A percentile compares a stretch with the other conserved stretches of the same genome.
Conservation (phyloP, 2,888 invertebrate species). For the Drosophila cognata region DNA sequence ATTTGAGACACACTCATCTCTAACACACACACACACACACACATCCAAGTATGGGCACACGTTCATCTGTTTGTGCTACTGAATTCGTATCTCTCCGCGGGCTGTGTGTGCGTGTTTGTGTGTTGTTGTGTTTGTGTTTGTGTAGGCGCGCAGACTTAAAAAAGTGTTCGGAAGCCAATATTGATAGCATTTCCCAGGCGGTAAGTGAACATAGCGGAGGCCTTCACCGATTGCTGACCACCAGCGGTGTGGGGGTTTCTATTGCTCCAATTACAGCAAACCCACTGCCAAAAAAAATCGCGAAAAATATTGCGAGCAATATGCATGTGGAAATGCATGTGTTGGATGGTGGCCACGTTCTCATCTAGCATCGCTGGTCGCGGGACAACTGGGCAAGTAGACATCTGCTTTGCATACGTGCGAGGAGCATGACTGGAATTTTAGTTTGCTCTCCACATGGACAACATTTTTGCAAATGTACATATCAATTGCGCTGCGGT, state of each 20-base stretch:
- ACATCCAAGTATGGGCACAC: background rate
- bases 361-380: conserved; percentile 23
- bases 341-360: conserved; percentile 16
- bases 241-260: conserved; percentile 30
- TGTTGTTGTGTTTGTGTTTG: conserved; percentile 6
- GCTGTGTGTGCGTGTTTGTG: background rate
- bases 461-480: conserved; percentile 22
- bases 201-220: conserved; percentile 17
- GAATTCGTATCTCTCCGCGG: conserved; percentile 3
- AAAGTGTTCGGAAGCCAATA: conserved; percentile 71
- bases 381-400: conserved; percentile 13
- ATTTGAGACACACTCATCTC: conserved; percentile 12
- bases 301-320: conserved; percentile 16
- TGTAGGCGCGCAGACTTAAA: conserved; percentile 55
- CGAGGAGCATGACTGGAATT: conserved; percentile 33
- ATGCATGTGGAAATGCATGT: conserved; percentile 45
- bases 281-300: conserved; percentile 2
- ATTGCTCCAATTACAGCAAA: conserved; percentile 67
- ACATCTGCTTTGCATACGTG: conserved; percentile 25
- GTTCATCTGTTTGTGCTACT: conserved; percentile 1
- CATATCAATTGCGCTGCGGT: conserved; percentile 58
- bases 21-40: conserved; percentile 1
- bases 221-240: background rate
- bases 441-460: conserved; percentile 24
- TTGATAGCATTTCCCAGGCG: conserved; percentile 69